Conservation (phyloP, 1,140 invertebrate species). For the Diprion similis region DNA sequence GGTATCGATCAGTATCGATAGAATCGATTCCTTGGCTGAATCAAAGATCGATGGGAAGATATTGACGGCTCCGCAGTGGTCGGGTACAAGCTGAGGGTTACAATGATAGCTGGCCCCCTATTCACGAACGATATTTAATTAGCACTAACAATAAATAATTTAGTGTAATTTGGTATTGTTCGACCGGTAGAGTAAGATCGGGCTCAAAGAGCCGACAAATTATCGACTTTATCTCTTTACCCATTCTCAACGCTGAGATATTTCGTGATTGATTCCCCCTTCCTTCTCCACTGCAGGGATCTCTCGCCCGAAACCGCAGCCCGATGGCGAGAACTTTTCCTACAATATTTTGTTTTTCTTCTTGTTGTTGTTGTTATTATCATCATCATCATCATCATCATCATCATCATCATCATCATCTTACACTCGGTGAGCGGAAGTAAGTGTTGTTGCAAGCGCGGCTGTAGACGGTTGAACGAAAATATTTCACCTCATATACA, state of each 20-base stretch:
- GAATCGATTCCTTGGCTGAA: neutral
- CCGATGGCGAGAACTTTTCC: no score
- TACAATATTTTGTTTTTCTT: no score
- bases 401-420: no score
- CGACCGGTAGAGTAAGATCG: constrained; percentile 23
- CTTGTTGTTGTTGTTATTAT: no score
- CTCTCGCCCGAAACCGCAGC: neutral
- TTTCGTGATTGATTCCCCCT: neutral
- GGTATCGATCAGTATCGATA: constrained; percentile 35
- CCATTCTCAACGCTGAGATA: neutral
- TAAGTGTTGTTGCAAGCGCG: no score
- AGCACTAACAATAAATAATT: constrained; percentile 38
- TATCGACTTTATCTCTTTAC: constrained; percentile 1
- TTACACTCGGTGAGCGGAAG: no score
- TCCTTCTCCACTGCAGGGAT: neutral
- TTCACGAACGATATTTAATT: constrained; percentile 44
- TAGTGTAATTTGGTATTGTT: constrained; percentile 45
- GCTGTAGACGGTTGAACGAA: no score
- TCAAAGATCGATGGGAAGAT: constrained; percentile 2
- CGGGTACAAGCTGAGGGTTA: neutral
- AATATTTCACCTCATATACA: no score
- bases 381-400: no score
- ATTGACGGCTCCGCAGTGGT: neutral
- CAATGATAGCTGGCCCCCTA: constrained; percentile 27
- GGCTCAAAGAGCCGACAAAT: constrained; percentile 10